Percentiles rank a stretch among this genome's conserved stretches.
Evolutionary conservation across 1,140 invertebrate genomes (phyloP).

Genomic region (Olivierus martensii): DNA sequence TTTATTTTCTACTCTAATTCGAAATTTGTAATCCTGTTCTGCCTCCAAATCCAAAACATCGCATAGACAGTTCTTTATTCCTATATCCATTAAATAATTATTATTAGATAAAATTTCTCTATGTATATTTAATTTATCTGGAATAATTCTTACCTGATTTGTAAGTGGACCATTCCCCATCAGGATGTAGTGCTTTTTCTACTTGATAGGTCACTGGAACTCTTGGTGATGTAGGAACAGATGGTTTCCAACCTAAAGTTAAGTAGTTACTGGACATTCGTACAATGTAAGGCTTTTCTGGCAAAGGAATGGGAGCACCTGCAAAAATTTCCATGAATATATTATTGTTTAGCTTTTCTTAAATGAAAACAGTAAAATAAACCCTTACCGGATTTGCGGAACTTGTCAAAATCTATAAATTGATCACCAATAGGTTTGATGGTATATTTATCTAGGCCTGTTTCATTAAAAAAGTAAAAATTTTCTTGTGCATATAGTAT

Average conservation of each 20-base stretch:
- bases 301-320: slow-evolving; percentile 59
- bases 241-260: slow-evolving; percentile 81
- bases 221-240: slow-evolving; percentile 59
- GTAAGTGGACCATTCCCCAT: slow-evolving; percentile 74
- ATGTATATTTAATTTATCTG: too few species aligned
- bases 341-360: too few species aligned
- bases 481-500: too few species aligned
- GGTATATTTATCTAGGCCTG: slow-evolving; percentile 50
- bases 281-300: slow-evolving; percentile 74
- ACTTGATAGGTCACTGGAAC: slow-evolving; percentile 83
- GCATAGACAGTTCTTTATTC: slow-evolving; percentile 65
- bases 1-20: slow-evolving; percentile 87
- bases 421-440: slow-evolving; percentile 60
- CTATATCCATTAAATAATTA: slow-evolving; percentile 15
- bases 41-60: slow-evolving; percentile 70
- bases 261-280: slow-evolving; percentile 70
- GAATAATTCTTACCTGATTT: slow-evolving; percentile 42
- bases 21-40: slow-evolving; percentile 78
- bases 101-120: background rate
- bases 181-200: slow-evolving; percentile 79
- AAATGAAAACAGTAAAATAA: too few species aligned
- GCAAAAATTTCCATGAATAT: background rate
- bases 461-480: too few species aligned
- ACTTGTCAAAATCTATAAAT: slow-evolving; percentile 68
- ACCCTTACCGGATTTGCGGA: slow-evolving; percentile 45